Conservation (phyloP, 2,113 vertebrate species). For the Platycercus adscitus region DNA sequence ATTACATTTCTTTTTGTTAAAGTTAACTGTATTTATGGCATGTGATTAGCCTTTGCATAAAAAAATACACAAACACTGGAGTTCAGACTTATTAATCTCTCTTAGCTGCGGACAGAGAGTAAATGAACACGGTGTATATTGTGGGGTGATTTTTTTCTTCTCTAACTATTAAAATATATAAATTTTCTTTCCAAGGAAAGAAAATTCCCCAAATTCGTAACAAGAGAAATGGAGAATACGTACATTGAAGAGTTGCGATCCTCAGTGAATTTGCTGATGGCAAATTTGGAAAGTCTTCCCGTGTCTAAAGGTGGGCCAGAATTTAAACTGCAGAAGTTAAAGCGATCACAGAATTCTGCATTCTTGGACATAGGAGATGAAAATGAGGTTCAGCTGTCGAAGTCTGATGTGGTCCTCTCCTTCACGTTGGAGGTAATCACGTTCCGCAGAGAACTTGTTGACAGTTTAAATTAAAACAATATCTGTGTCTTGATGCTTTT, state of each 20-base stretch:
- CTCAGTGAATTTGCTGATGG: conserved; percentile 94
- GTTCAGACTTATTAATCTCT: neutral
- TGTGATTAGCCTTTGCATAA: neutral
- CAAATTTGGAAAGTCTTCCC: conserved; percentile 96
- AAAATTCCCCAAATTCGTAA: conserved; percentile 84
- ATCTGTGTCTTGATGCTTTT: neutral
- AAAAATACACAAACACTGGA: neutral
- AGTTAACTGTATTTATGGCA: neutral
- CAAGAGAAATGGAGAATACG: conserved; percentile 91
- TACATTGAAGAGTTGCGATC: conserved; percentile 93
- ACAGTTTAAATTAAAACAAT: neutral
- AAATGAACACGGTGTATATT: neutral
- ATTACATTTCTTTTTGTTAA: neutral
- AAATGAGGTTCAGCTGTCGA: conserved; percentile 89
- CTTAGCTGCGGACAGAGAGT: neutral
- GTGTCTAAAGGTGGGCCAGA: conserved; percentile 94
- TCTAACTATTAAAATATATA: conserved; percentile 27
- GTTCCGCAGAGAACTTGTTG: neutral
- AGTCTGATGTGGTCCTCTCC: conserved; percentile 91
- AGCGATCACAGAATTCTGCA: conserved; percentile 90
- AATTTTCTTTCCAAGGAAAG: conserved; percentile 80
- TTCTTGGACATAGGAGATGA: conserved; percentile 96
- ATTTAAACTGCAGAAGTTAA: conserved; percentile 93
- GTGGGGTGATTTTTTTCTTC: neutral
- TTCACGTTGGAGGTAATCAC: conserved; percentile 92